These are phyloP conservation scores for Astreopora myriophthalma DNA, from an alignment of 64 coral and sea anemone species.

Conservation along the genomic window DNA sequence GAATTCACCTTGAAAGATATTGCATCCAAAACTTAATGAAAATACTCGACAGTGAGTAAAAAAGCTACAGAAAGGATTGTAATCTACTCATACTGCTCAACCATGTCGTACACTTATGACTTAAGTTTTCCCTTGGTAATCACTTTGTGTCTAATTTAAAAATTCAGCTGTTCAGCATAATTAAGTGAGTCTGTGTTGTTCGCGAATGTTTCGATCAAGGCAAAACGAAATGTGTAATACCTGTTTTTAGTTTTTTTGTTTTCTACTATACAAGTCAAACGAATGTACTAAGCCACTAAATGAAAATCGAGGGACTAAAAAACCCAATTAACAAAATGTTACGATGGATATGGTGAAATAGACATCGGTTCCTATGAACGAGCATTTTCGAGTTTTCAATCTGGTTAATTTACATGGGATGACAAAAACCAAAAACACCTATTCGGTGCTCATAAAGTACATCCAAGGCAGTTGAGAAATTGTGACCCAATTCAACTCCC, in stretches of 20 bases:
- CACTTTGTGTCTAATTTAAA: neutral
- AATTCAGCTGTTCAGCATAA: slow-evolving; percentile 13
- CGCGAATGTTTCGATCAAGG: neutral
- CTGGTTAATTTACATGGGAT: neutral
- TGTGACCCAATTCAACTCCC: neutral
- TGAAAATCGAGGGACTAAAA: neutral
- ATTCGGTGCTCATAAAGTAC: neutral
- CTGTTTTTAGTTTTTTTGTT: neutral
- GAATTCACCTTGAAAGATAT: neutral
- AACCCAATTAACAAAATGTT: neutral
- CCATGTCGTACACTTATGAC: neutral
- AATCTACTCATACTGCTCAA: neutral
- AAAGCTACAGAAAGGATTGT: neutral
- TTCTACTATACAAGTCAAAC: neutral
- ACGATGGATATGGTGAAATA: neutral
- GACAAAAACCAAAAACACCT: neutral
- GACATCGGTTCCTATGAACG: neutral
- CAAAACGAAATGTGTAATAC: neutral
- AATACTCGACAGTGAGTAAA: neutral
- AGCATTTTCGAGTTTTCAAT: neutral
- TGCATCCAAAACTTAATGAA: neutral
- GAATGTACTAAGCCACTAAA: neutral
- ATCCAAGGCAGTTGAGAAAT: neutral
- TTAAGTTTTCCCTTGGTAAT: neutral
- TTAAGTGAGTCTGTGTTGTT: neutral